Evolutionary conservation across 2,888 invertebrate species (phyloP).

Genomic region (Coronaproctus castanopsis): DNA sequence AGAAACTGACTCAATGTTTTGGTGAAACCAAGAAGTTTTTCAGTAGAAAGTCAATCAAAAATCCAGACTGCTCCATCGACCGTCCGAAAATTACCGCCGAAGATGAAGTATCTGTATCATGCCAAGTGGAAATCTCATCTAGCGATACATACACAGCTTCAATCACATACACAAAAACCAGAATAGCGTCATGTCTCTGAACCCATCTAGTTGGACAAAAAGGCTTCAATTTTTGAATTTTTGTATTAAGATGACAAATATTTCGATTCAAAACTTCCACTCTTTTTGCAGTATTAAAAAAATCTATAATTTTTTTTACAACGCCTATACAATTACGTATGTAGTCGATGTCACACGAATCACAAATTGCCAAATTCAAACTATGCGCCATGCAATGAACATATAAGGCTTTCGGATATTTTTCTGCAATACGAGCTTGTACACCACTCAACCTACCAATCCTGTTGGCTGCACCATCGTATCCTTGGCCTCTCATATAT

Average conservation of each 20-base stretch:
- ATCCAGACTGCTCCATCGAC: too few relatives aligned
- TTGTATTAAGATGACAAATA: neutral
- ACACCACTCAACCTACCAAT: neutral
- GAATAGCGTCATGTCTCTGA: neutral
- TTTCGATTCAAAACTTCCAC: neutral
- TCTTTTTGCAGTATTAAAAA: neutral
- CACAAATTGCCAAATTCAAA: neutral
- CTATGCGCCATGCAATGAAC: neutral
- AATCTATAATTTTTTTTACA: neutral
- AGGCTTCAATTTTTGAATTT: neutral
- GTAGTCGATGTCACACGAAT: neutral
- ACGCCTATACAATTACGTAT: neutral
- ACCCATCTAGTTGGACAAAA: neutral
- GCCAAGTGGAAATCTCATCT: neutral
- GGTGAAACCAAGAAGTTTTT: too few relatives aligned
- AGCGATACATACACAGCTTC: neutral
- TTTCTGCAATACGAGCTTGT: neutral
- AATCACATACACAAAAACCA: neutral
- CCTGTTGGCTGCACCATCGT: neutral
- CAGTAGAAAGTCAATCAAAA: too few relatives aligned
- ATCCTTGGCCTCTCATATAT: neutral
- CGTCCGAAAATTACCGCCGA: too few relatives aligned
- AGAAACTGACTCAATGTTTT: too few relatives aligned
- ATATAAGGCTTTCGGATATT: neutral
- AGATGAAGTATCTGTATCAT: too few relatives aligned